Percentiles rank a stretch among this genome's conserved stretches.
Conservation (phyloP, 2,888 invertebrate species). For the Hylaea fasciaria region DNA sequence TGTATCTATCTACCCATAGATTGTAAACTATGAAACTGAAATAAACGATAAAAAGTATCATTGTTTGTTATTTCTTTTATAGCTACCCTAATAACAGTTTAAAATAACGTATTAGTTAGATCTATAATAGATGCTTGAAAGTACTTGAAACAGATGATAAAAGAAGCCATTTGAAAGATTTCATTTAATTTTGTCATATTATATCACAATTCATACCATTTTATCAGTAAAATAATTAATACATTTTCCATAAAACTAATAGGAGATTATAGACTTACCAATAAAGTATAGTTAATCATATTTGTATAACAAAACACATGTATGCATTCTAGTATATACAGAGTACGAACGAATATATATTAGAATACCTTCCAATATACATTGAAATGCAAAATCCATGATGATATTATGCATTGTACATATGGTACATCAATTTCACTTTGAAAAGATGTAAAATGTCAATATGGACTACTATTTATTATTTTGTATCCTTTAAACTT, state of each 20-base stretch:
- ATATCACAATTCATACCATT: constrained; percentile 39
- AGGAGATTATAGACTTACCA: constrained; percentile 25
- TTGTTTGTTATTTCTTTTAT: constrained; percentile 70
- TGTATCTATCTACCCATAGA: constrained; percentile 81
- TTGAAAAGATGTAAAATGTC: too few relatives aligned
- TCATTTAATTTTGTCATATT: constrained; percentile 27
- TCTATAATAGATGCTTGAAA: too few relatives aligned
- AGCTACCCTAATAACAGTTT: neutral
- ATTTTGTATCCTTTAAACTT: too few relatives aligned
- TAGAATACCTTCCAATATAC: too few relatives aligned
- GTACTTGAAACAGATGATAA: neutral
- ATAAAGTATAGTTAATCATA: constrained; percentile 11
- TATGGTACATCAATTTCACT: too few relatives aligned
- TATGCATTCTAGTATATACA: neutral
- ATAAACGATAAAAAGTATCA: constrained; percentile 79
- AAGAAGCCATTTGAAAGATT: neutral
- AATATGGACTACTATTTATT: too few relatives aligned
- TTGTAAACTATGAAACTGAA: constrained; percentile 81
- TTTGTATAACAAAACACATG: neutral
- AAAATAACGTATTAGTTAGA: too few relatives aligned
- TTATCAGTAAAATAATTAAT: constrained; percentile 46
- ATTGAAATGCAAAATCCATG: neutral
- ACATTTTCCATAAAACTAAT: constrained; percentile 45
- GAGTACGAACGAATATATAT: too few relatives aligned
- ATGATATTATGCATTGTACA: neutral